Percentiles rank a stretch among this genome's conserved stretches.
Evolutionary conservation across 1,140 invertebrate species (phyloP).

Genomic region (Lordiphosa collinella): DNA sequence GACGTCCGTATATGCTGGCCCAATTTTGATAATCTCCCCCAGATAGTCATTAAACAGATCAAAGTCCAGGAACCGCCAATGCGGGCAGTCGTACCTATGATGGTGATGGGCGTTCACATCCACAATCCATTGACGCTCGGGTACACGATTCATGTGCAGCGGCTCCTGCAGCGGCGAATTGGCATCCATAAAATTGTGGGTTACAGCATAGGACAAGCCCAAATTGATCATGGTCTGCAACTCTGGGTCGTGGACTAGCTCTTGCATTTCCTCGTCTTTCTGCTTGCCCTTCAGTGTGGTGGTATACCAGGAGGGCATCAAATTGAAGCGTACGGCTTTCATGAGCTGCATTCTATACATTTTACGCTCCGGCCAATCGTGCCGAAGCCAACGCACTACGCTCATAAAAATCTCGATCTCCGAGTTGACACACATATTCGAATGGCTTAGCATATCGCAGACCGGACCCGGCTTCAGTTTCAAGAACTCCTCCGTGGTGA

Average conservation of each 20-base stretch:
- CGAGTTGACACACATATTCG: conserved; percentile 84
- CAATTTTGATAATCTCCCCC: conserved; percentile 14
- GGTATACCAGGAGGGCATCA: conserved; percentile 87
- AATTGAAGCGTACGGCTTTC: conserved; percentile 85
- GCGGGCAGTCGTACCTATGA: conserved; percentile 37
- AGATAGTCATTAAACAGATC: conserved; percentile 37
- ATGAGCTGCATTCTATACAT: conserved; percentile 83
- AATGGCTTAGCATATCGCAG: conserved; percentile 83
- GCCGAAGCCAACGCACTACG: conserved; percentile 86
- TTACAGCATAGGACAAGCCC: conserved; percentile 83
- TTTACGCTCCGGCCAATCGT: conserved; percentile 83
- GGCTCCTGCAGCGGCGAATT: neutral
- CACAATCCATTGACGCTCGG: conserved; percentile 85
- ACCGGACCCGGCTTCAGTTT: conserved; percentile 83
- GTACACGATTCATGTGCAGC: neutral
- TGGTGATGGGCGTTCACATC: conserved; percentile 56
- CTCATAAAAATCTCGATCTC: conserved; percentile 86
- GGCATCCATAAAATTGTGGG: conserved; percentile 4
- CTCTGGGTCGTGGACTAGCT: conserved; percentile 84
- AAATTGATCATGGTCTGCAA: conserved; percentile 83
- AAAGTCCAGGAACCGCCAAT: conserved; percentile 34
- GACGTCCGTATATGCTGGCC: conserved; percentile 2
- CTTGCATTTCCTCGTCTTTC: conserved; percentile 84
- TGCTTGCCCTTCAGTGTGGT: conserved; percentile 81
- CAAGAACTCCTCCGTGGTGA: conserved; percentile 86